Base-by-base conservation (phyloP, 2,113 vertebrate genomes). In the Odocoileus virginianus region DNA sequence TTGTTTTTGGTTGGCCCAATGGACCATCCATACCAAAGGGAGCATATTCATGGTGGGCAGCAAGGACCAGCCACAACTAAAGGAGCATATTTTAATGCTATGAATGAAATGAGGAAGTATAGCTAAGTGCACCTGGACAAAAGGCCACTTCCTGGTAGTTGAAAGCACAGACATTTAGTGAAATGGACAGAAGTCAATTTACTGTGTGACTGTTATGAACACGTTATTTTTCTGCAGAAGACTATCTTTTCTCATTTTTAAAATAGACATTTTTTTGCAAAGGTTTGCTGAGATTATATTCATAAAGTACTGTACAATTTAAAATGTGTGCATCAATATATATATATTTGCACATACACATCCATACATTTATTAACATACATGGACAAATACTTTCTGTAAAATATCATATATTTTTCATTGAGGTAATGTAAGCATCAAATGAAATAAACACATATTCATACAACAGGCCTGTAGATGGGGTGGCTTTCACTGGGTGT, bases 191-290 rank as follows among this genome's bases (percentile, higher is more conserved):
- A 74, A 43, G 52, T 14, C 7, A 6, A 7, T n/a, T 43, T 7
- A 23, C 78, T 19, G 16, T 1, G 25, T 4, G 10, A 5, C 23
- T 28, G 3, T 5, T 7, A 2, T 1, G 50, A 10, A 12, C 1
- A 28, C 17, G 7, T 45, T 4, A 27, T 60, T 55, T 30, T 30
- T n/a, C 36, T 21, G 1, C 21, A 10, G 1, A 30, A 52, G 17
- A 21, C 9, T 16, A 10, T 64, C 21, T 64, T 47, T 67, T 19
- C 7, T 64, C 76, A 16, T 58, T 54, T 28, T 30, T 36, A 23
- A n/a, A 12, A 60, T 13, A 25, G 19, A 25, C 1, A 33, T 19
- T 82, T 57, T n/a, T 15, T 30, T 74, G 45, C 50, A 33, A 74
- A 92, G 21, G 14, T 57, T 43, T 64, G 50, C 36, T 21, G 25